These are phyloP conservation scores for Trinorchestia longiramus DNA, from an alignment of 1,140 invertebrate species.

Conservation along the genomic window DNA sequence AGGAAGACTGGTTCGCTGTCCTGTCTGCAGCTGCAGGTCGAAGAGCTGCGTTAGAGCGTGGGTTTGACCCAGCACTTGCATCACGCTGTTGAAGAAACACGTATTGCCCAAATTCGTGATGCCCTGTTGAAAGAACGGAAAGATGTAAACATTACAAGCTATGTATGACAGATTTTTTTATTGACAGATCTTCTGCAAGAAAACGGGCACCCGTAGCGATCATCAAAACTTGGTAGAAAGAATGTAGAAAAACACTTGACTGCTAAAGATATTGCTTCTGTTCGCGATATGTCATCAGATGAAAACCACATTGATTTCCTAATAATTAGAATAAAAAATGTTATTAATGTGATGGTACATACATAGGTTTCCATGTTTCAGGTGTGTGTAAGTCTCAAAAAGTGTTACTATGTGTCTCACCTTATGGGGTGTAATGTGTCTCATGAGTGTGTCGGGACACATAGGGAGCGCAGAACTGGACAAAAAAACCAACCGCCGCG, in stretches of 20 bases:
- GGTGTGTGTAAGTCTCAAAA: too few species aligned
- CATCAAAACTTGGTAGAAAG: not conserved
- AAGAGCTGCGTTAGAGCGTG: constrained; percentile 82
- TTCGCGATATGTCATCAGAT: not conserved
- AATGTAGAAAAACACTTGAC: not conserved
- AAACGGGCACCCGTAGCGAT: not conserved
- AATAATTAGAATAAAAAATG: not conserved
- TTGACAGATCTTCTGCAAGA: not conserved
- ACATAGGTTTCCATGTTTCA: too few species aligned
- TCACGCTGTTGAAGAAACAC: constrained; percentile 96
- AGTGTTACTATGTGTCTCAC: too few species aligned
- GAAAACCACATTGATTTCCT: not conserved
- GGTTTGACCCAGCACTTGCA: constrained; percentile 91
- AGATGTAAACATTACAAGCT: not conserved
- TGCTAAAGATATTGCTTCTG: not conserved
- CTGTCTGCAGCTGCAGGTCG: constrained; percentile 73
- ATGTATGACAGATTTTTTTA: not conserved
- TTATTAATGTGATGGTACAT: too few species aligned
- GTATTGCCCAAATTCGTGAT: constrained; percentile 92
- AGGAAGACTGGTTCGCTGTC: constrained; percentile 69
- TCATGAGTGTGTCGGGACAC: too few species aligned
- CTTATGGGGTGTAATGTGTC: too few species aligned
- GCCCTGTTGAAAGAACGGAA: constrained; percentile 71
- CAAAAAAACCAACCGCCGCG: too few species aligned
- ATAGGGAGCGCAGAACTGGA: too few species aligned